A percentile compares a stretch with the other conserved stretches of the same genome.
Evolutionary conservation across 2,113 vertebrate species (phyloP).

Genomic region (Barbus barbus): DNA sequence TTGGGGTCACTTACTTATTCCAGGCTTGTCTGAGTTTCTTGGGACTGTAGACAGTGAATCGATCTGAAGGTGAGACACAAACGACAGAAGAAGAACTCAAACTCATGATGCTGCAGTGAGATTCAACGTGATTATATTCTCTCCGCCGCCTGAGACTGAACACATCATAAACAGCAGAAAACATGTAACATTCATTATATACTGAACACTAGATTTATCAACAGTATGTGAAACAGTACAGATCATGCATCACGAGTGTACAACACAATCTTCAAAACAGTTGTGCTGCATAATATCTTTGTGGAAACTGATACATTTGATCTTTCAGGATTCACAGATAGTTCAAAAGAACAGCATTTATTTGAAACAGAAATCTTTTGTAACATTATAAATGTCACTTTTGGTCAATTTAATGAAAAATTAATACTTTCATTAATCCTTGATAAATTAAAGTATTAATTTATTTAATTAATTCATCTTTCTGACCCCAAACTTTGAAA

Average conservation of each 20-base stretch:
- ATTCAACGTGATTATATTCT: too few species aligned
- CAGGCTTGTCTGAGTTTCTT: conserved; percentile 96
- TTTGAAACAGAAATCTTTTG: not conserved
- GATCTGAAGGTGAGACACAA: conserved; percentile 76
- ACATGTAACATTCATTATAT: too few species aligned
- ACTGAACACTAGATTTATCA: too few species aligned
- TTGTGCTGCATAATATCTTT: not conserved
- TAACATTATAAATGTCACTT: not conserved
- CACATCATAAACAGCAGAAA: too few species aligned
- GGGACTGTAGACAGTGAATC: conserved; percentile 89
- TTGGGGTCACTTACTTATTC: conserved; percentile 89
- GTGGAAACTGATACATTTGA: not conserved
- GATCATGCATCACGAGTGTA: too few species aligned
- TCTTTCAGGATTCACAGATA: not conserved
- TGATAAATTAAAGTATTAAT: not conserved
- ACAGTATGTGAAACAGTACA: too few species aligned
- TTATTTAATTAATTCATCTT: too few species aligned
- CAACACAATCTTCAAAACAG: not conserved
- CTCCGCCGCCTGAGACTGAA: too few species aligned
- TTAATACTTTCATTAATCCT: too few species aligned
- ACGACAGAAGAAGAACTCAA: not conserved
- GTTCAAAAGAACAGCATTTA: not conserved
- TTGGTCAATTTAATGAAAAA: not conserved
- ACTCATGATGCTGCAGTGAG: too few species aligned
- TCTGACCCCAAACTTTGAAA: too few species aligned